A percentile compares a stretch with the other conserved stretches of the same genome.
Evolutionary conservation across 64 coral and sea anemone genomes (phyloP).

Genomic region (Astreopora myriophthalma): DNA sequence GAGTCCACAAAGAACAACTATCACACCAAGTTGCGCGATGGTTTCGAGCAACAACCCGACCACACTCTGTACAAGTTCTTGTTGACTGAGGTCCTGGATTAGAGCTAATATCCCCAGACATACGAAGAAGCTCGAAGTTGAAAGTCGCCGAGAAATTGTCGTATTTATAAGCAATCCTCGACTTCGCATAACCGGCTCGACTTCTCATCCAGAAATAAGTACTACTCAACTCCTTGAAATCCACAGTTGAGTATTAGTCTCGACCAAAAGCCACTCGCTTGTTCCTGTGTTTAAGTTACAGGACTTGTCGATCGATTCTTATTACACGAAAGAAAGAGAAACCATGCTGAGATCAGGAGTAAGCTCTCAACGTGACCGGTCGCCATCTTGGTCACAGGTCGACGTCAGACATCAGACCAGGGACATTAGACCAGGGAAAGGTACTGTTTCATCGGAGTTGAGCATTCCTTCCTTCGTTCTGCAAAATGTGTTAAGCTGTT

Average conservation of each 20-base stretch:
- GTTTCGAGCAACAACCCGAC: constrained; percentile 14
- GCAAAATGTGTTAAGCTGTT: no score
- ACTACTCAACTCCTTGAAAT: not conserved
- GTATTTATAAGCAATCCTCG: constrained; percentile 44
- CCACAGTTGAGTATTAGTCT: not conserved
- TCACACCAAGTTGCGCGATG: constrained; percentile 23
- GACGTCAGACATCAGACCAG: no score
- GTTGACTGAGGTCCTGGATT: not conserved
- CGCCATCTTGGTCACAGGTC: no score
- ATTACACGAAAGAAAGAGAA: not conserved
- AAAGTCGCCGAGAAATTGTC: constrained; percentile 24
- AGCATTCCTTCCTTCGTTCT: no score
- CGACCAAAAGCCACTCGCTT: not conserved
- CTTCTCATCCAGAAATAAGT: not conserved
- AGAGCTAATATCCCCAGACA: not conserved
- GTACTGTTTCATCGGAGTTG: no score
- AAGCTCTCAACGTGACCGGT: not conserved
- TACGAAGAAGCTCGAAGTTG: constrained; percentile 9
- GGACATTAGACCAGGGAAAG: no score
- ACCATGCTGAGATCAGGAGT: constrained; percentile 13
- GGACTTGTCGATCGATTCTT: constrained; percentile 13
- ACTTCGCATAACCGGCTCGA: constrained; percentile 27
- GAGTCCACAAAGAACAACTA: constrained; percentile 16
- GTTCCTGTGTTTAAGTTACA: not conserved
- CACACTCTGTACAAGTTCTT: constrained; percentile 45